phyloP scores from a whole-genome alignment of 2,797 vertebrate species.

The Macropus fuliginosus region DNA sequence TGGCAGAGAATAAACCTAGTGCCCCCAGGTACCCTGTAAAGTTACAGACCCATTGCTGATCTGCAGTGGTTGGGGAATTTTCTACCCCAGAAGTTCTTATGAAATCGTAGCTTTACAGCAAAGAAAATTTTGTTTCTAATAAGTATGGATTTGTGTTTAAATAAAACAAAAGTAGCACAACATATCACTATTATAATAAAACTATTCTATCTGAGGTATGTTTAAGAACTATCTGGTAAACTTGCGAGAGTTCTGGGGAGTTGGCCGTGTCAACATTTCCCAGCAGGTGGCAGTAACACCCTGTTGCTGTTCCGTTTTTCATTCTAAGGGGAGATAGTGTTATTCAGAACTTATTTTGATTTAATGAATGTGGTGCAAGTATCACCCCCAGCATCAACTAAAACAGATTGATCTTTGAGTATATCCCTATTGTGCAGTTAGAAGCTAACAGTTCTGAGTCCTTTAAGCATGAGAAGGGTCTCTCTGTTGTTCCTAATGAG shows the following conservation, averaged over 20 bases:
- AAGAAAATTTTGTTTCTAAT: neutral
- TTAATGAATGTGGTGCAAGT: neutral
- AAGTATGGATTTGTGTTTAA: neutral
- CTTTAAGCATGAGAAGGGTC: no score
- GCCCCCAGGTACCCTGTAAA: neutral
- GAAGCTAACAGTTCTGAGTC: neutral
- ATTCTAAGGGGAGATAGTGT: neutral
- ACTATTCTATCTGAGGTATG: conserved; percentile 5
- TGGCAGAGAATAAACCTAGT: neutral
- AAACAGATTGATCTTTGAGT: neutral
- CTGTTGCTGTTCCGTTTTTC: neutral
- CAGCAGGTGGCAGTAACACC: conserved; percentile 82
- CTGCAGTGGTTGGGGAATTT: neutral
- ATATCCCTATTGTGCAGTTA: fast-evolving
- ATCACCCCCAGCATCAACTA: fast-evolving
- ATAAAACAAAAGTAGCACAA: conserved; percentile 12
- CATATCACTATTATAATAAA: conserved; percentile 31
- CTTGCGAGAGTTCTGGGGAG: neutral
- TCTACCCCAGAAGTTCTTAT: neutral
- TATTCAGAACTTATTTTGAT: neutral
- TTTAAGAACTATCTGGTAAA: neutral
- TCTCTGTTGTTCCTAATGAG: conserved; percentile 3
- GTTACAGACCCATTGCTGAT: neutral
- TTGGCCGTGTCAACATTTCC: neutral
- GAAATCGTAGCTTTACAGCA: neutral